These are phyloP conservation scores for Corythornis leucogaster DNA, from an alignment of 2,797 vertebrate genomes.

Conservation along the genomic window DNA sequence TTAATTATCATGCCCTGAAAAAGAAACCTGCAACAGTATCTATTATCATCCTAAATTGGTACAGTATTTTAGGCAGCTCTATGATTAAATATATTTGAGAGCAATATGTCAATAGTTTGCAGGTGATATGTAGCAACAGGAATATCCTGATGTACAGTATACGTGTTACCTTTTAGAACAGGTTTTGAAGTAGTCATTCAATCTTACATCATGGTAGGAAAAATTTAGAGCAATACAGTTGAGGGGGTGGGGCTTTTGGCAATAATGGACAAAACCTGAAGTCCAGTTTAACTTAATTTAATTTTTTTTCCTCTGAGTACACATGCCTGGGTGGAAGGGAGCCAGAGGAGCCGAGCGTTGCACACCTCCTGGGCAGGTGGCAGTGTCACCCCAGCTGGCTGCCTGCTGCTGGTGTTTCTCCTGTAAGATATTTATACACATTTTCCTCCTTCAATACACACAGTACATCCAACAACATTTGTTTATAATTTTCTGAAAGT, in stretches of 20 bases:
- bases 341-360: conserved; percentile 57
- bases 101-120: conserved; percentile 72
- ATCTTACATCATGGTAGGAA: conserved; percentile 70
- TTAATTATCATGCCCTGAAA: conserved; percentile 54
- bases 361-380: conserved; percentile 68
- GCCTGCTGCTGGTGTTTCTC: conserved; percentile 70
- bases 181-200: conserved; percentile 62
- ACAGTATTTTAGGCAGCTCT: conserved; percentile 74
- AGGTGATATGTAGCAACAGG: conserved; percentile 71
- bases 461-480: conserved; percentile 62
- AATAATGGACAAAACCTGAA: conserved; percentile 69
- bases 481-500: conserved; percentile 76
- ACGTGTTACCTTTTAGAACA: conserved; percentile 64
- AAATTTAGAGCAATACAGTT: conserved; percentile 77
- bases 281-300: conserved; percentile 64
- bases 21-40: conserved; percentile 59
- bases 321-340: conserved; percentile 66
- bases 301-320: conserved; percentile 57
- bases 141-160: conserved; percentile 68
- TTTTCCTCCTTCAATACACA: conserved; percentile 60
- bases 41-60: conserved; percentile 48
- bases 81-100: conserved; percentile 72
- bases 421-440: conserved; percentile 78
- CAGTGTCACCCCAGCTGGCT: conserved; percentile 73
- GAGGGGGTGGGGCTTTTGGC: conserved; percentile 61